Evolutionary conservation across 2,888 invertebrate genomes (phyloP), one percentile per base, ranked within the genome.

Genomic region (Trichopria drosophilae): DNA sequence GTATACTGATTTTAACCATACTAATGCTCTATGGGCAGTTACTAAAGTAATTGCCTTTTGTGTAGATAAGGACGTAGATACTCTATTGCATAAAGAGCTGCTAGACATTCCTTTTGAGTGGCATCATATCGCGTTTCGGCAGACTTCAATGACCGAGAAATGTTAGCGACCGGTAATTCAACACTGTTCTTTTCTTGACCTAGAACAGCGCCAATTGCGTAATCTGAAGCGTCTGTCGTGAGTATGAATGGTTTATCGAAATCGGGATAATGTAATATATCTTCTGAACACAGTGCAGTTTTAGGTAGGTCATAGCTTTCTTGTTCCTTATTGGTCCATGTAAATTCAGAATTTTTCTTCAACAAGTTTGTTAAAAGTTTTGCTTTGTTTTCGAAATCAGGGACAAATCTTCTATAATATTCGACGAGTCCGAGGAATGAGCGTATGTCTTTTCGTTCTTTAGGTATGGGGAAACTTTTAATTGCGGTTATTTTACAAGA

Each of bases 361-460:
- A 19, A 35, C 1, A 35, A 10, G 7, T 18, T 6, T 18, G 3
- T 35, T 19, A 19, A 6, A 9, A 19, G 36, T 15, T 35, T 3
- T 7, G 36, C 19, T 4, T 12, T 15, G 12, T 3, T 15, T 9
- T 16, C 36, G 5, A 35, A 35, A 19, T 35, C 19, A 16, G 36
- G 36, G 6, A 35, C 19, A 10, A 1, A 35, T 7, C 36, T 15
- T 10, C 36, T 19, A 18, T 35, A 35, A 16, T 35, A 35, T 7
- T 10, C 36, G 18, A 35, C 36, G 36, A 35, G 36, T 15, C 36
- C 36, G 12, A 35, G 5, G 7, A 35, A 15, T 35, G 7, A 19
- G 16, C 19, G 6, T 24, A 24, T 24, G 24, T 24, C 10, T 24
- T 24, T 24, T 9, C 10, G 7, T 9, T 24, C 10, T 7, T 10